A percentile compares a stretch with the other conserved stretches of the same genome.
Conservation (phyloP, 2,797 vertebrate genomes). For the Sphenopsis melanotis region DNA sequence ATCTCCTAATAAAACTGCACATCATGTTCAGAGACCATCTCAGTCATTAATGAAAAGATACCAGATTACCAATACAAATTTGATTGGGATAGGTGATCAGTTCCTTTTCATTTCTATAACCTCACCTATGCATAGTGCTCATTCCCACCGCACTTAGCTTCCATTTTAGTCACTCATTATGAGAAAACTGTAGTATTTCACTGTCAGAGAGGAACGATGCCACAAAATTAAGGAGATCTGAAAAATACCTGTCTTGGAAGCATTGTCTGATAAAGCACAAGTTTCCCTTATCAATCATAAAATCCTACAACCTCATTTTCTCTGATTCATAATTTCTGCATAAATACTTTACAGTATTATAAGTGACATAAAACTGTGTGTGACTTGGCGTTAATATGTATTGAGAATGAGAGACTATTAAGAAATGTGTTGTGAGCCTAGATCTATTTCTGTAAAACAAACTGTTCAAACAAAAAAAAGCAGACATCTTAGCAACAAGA, state of each 20-base stretch:
- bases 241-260: neutral
- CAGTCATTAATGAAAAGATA: neutral
- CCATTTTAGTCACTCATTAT: neutral
- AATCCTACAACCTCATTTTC: neutral
- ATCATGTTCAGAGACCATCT: neutral
- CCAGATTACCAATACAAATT: neutral
- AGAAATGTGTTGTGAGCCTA: neutral
- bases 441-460: slow-evolving; percentile 28
- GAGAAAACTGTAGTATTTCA: neutral
- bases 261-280: neutral
- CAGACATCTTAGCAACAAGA: neutral
- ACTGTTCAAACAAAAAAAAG: slow-evolving; percentile 1
- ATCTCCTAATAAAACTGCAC: neutral
- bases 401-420: neutral
- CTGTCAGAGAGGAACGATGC: neutral
- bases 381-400: neutral
- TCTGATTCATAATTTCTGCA: neutral
- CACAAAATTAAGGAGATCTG: neutral
- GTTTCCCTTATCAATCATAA: neutral
- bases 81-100: neutral
- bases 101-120: neutral
- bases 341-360: neutral
- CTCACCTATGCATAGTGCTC: neutral
- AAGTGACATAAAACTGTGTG: neutral
- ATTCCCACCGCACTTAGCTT: neutral